phyloP scores from a whole-genome alignment of 2,113 vertebrate species.

The Heloderma charlesbogerti region DNA sequence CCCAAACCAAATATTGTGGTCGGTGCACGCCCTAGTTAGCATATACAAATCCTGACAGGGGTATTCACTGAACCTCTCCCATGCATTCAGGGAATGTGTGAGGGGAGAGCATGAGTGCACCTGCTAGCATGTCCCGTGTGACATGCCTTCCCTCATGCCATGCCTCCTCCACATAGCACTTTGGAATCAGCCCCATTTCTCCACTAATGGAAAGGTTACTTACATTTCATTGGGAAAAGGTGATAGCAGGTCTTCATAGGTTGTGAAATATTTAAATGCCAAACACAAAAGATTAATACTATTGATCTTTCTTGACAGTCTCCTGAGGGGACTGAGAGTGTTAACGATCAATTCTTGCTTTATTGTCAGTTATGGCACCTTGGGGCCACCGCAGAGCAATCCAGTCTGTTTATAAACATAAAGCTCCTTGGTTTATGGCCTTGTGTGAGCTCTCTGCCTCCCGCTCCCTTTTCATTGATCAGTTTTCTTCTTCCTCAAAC shows the following conservation, averaged over 20 bases:
- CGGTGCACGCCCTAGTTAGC: too few relatives aligned
- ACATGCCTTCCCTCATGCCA: too few relatives aligned
- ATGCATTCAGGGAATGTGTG: too few relatives aligned
- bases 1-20: too few relatives aligned
- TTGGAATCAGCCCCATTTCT: fast-evolving
- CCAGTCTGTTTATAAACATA: not conserved
- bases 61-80: too few relatives aligned
- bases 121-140: too few relatives aligned
- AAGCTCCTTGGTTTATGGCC: conserved; percentile 9
- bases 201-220: not conserved
- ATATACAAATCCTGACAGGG: too few relatives aligned
- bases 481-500: not conserved
- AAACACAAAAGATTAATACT: conserved; percentile 62
- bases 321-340: conserved; percentile 62
- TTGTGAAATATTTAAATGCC: conserved; percentile 62
- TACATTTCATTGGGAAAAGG: conserved; percentile 15
- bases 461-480: not conserved
- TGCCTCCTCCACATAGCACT: not conserved
- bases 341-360: conserved; percentile 66
- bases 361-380: not conserved
- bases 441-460: not conserved
- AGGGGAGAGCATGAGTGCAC: too few relatives aligned
- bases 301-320: conserved; percentile 66
- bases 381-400: conserved; percentile 34
- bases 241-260: conserved; percentile 1